A percentile compares a stretch with the other conserved stretches of the same genome.
These are phyloP conservation scores for Diarsia brunnea DNA, from an alignment of 2,888 invertebrate species.

Conservation along the genomic window DNA sequence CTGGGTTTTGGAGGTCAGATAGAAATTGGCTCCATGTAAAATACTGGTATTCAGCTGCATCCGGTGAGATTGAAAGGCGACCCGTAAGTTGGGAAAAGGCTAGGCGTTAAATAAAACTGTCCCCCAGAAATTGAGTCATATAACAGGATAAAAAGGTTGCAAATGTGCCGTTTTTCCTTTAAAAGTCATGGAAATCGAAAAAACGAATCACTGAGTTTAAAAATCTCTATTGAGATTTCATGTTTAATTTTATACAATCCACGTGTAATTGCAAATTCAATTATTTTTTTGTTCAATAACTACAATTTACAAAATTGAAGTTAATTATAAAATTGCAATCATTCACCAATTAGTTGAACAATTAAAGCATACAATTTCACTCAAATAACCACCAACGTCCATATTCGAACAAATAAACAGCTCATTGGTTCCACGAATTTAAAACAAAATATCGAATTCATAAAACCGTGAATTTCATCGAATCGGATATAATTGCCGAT, in stretches of 20 bases:
- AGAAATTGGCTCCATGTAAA: too few species aligned
- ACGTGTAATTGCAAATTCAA: not conserved
- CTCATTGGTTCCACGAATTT: not conserved
- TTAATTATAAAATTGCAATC: not conserved
- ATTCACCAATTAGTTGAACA: constrained; percentile 2
- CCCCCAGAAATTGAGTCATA: too few species aligned
- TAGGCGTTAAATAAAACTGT: too few species aligned
- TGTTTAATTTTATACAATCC: not conserved
- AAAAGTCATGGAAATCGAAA: too few species aligned
- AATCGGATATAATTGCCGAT: not conserved
- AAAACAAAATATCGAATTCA: not conserved
- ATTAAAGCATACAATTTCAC: not conserved
- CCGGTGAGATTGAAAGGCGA: too few species aligned
- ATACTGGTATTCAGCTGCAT: too few species aligned
- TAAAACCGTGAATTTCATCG: not conserved
- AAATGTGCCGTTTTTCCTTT: too few species aligned
- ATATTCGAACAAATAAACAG: not conserved
- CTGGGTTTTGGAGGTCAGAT: too few species aligned
- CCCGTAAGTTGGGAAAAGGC: too few species aligned
- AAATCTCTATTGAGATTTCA: not conserved
- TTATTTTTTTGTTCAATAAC: not conserved
- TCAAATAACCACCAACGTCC: not conserved
- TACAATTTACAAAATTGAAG: not conserved
- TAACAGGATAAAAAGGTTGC: too few species aligned
- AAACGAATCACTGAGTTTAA: not conserved